Percentiles rank a stretch among this genome's conserved stretches.
phyloP scores from a whole-genome alignment of 2,113 vertebrate genomes.

The Arenaria interpres region DNA sequence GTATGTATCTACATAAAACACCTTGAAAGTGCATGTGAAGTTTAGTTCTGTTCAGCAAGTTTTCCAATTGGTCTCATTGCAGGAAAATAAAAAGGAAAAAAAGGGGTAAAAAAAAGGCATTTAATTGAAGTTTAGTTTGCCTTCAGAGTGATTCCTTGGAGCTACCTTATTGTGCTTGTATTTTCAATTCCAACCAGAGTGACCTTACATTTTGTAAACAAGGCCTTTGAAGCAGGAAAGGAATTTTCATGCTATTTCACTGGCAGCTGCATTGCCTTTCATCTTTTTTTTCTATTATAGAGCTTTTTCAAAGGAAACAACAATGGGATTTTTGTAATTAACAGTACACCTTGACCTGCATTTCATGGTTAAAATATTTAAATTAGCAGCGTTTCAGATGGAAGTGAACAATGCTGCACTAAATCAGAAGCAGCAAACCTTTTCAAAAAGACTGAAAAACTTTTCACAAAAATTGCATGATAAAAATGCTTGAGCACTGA shows the following conservation, averaged over 20 bases:
- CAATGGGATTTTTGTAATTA: slow-evolving; percentile 35
- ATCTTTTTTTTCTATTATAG: not conserved
- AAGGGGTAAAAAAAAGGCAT: not conserved
- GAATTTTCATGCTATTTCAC: not conserved
- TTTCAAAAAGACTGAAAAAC: not conserved
- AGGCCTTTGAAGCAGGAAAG: slow-evolving; percentile 20
- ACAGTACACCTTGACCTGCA: slow-evolving; percentile 4
- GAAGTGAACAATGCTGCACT: not conserved
- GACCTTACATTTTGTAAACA: slow-evolving; percentile 54
- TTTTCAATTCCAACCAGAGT: slow-evolving; percentile 28
- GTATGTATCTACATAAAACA: not conserved
- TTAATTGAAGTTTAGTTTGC: slow-evolving; percentile 7
- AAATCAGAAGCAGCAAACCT: not conserved
- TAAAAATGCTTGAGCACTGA: not conserved
- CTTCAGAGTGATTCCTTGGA: slow-evolving; percentile 11
- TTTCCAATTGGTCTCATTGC: not conserved
- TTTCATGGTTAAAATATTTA: slow-evolving; percentile 30
- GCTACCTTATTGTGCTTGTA: not conserved
- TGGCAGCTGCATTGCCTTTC: slow-evolving; percentile 20
- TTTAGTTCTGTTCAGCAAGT: not conserved
- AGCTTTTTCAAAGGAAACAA: slow-evolving; percentile 21
- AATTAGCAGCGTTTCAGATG: not conserved
- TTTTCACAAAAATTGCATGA: not conserved
- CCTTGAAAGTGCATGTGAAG: slow-evolving; percentile 5
- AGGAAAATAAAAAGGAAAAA: not conserved